phyloP scores from a whole-genome alignment of 2,888 invertebrate genomes.

The Ectemnius continuus region DNA sequence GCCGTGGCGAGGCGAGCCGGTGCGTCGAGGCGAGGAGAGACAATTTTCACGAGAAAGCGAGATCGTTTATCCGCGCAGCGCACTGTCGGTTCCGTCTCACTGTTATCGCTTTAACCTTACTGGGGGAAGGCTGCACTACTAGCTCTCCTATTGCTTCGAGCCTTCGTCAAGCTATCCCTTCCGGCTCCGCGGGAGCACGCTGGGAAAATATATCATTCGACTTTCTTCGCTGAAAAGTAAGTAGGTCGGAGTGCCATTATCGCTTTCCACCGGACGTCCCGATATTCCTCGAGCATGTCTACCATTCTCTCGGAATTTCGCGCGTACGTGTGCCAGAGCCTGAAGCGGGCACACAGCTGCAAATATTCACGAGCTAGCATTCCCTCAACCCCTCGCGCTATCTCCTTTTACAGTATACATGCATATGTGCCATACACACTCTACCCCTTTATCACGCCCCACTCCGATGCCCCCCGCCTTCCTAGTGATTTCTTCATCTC shows the following conservation, averaged over 20 bases:
- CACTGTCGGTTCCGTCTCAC: constrained; percentile 28
- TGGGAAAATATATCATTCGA: constrained; percentile 53
- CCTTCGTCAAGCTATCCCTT: constrained; percentile 20
- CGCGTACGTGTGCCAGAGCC: not conserved
- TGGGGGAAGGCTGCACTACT: constrained; percentile 8
- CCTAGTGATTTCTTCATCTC: constrained; percentile 31
- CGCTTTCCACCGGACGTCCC: constrained; percentile 55
- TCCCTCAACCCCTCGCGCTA: too few relatives aligned
- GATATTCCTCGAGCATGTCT: constrained; percentile 6
- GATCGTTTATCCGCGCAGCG: constrained; percentile 55
- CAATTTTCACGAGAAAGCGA: constrained; percentile 37
- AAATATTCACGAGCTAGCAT: not conserved
- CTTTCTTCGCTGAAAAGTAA: constrained; percentile 51
- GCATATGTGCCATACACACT: too few relatives aligned
- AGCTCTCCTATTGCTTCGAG: constrained; percentile 40
- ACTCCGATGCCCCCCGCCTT: constrained; percentile 2
- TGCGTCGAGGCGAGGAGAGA: constrained; percentile 6
- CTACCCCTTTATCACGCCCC: too few relatives aligned
- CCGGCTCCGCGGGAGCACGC: not conserved
- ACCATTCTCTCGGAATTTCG: not conserved
- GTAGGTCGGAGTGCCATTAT: constrained; percentile 63
- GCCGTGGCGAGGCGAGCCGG: not conserved
- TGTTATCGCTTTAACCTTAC: constrained; percentile 58
- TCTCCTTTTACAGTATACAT: too few relatives aligned
- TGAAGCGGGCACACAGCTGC: not conserved